A percentile compares a stretch with the other conserved stretches of the same genome.
Conservation (phyloP, 2,888 invertebrate species). For the Eupsilia transversa region DNA sequence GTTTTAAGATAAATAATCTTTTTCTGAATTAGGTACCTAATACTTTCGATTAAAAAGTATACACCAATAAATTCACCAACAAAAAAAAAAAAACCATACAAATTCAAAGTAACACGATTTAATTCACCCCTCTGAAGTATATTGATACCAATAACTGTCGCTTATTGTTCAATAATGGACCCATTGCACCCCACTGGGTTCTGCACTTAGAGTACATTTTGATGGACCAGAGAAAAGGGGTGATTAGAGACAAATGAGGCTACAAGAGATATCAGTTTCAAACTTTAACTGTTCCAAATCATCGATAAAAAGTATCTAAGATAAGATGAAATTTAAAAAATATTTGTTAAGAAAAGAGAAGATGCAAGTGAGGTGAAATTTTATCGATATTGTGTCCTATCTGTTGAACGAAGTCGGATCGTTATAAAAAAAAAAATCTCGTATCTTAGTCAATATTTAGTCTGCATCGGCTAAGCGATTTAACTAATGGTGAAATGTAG, state of each 20-base stretch:
- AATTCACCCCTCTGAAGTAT: slow-evolving; percentile 61
- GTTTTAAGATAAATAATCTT: background rate
- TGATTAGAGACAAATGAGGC: slow-evolving; percentile 31
- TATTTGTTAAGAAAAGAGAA: too few species aligned
- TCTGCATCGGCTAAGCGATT: too few species aligned
- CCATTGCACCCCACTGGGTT: slow-evolving; percentile 53
- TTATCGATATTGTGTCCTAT: background rate
- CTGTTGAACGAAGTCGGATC: background rate
- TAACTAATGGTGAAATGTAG: too few species aligned
- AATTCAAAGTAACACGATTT: slow-evolving; percentile 61
- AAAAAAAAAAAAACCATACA: slow-evolving; percentile 23
- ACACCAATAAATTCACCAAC: slow-evolving; percentile 2
- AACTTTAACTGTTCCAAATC: background rate
- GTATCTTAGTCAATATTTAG: background rate
- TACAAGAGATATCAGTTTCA: background rate
- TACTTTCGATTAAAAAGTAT: background rate
- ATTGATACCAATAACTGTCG: slow-evolving; percentile 77
- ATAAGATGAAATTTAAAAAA: background rate
- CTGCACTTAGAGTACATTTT: slow-evolving; percentile 60
- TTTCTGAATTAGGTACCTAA: background rate
- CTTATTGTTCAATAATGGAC: slow-evolving; percentile 80
- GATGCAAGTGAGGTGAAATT: background rate
- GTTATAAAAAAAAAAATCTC: background rate
- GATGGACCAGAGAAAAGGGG: slow-evolving; percentile 56
- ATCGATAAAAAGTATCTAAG: background rate